Conservation (phyloP, 2,113 vertebrate genomes). For the Menura novaehollandiae region DNA sequence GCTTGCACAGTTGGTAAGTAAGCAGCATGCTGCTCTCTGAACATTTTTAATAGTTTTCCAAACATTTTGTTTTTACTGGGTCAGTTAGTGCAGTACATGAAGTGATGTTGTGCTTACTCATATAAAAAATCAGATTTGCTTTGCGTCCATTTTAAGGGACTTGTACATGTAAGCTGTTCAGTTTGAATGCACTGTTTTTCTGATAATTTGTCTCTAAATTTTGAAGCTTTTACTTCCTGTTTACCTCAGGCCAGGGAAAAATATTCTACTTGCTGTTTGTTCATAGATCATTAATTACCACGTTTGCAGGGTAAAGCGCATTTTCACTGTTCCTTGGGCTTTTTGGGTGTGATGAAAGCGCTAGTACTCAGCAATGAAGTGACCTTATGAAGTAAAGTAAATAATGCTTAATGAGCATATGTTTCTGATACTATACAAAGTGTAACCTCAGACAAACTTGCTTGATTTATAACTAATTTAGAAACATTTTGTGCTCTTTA, state of each 20-base stretch:
- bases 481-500: slow-evolving; percentile 22
- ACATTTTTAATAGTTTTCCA: slow-evolving; percentile 67
- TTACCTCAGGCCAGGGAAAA: slow-evolving; percentile 57
- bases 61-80: slow-evolving; percentile 63
- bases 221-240: slow-evolving; percentile 69
- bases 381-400: slow-evolving; percentile 44
- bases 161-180: slow-evolving; percentile 15
- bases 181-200: slow-evolving; percentile 60
- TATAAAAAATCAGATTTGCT: slow-evolving; percentile 29
- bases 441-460: slow-evolving; percentile 32
- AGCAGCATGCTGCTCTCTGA: slow-evolving; percentile 74
- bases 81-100: slow-evolving; percentile 41
- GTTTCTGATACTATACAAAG: slow-evolving; percentile 42
- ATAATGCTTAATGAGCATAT: slow-evolving; percentile 24
- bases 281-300: slow-evolving; percentile 55
- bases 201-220: slow-evolving; percentile 59
- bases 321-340: slow-evolving; percentile 57
- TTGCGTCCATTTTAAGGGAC: slow-evolving; percentile 61
- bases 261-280: slow-evolving; percentile 45
- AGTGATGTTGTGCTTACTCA: slow-evolving; percentile 16
- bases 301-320: slow-evolving; percentile 38
- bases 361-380: slow-evolving; percentile 58
- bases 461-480: slow-evolving; percentile 35
- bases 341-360: slow-evolving; percentile 67
- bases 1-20: slow-evolving; percentile 81